Evolutionary conservation across 2,113 vertebrate species (phyloP).

Genomic region (Rhea pennata): DNA sequence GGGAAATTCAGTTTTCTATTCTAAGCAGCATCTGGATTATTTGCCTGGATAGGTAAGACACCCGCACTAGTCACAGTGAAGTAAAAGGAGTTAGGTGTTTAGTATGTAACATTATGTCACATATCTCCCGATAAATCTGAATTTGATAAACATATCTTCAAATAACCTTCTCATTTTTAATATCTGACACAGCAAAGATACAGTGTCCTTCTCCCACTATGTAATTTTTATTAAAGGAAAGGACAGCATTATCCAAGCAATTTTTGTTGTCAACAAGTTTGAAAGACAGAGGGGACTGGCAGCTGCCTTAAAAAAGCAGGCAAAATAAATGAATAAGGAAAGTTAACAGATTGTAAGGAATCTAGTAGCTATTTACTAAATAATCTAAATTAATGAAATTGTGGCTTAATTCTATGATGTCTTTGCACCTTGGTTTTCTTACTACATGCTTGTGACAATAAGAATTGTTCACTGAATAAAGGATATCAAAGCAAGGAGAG

Average conservation of each 20-base stretch:
- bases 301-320: not conserved
- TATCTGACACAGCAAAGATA: not conserved
- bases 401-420: not conserved
- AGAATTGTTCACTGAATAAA: not conserved
- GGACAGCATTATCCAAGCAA: not conserved
- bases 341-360: not conserved
- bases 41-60: not conserved
- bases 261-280: not conserved
- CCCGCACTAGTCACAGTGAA: not conserved
- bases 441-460: not conserved
- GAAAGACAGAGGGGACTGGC: not conserved
- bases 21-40: not conserved
- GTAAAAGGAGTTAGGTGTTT: accelerated
- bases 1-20: not conserved
- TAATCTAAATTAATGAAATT: not conserved
- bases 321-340: not conserved
- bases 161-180: not conserved
- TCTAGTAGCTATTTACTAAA: not conserved
- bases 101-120: not conserved
- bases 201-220: not conserved
- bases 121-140: not conserved
- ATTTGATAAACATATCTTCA: not conserved
- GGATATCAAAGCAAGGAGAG: not conserved
- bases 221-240: not conserved
- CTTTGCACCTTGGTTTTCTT: not conserved